Conservation (phyloP, 30 jellyfish, hydroid and myxozoan species). For the Pelagia noctiluca region DNA sequence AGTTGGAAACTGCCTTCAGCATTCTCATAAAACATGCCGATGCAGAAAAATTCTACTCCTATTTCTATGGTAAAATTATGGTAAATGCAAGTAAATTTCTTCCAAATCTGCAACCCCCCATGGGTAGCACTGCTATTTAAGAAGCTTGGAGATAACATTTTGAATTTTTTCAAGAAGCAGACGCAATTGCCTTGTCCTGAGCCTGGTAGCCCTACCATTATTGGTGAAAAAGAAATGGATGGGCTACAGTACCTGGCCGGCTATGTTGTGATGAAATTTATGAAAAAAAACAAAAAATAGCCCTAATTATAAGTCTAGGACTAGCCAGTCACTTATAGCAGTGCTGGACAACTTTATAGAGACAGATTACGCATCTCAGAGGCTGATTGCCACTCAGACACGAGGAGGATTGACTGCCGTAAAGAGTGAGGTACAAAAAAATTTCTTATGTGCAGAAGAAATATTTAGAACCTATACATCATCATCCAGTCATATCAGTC, state of each 20-base stretch:
- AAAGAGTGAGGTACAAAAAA: constrained; percentile 14
- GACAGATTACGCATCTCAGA: constrained; percentile 15
- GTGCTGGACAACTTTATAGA: constrained; percentile 15
- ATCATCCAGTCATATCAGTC: constrained; percentile 5
- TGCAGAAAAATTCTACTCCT: constrained; percentile 9
- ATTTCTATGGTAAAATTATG: constrained; percentile 28
- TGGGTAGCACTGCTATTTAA: neutral
- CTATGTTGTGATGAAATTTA: constrained; percentile 12
- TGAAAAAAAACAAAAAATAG: constrained; percentile 12
- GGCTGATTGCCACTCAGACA: constrained; percentile 42
- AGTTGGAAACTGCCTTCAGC: neutral
- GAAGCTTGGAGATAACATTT: constrained; percentile 14
- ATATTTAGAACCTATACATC: constrained; percentile 23
- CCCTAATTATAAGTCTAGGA: constrained; percentile 8
- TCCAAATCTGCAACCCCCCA: constrained; percentile 37
- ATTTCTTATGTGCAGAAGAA: constrained; percentile 22
- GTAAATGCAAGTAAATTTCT: neutral
- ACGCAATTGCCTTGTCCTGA: neutral
- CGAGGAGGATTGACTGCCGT: constrained; percentile 35
- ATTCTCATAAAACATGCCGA: neutral
- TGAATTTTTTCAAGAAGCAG: neutral
- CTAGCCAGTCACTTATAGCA: constrained; percentile 49
- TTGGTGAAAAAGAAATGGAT: constrained; percentile 26
- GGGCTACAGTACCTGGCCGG: constrained; percentile 35
- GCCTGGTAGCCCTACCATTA: neutral